Percentiles rank a stretch among this genome's conserved stretches.
Evolutionary conservation across 2,888 invertebrate species (phyloP).

Genomic region (Steromphala cineraria): DNA sequence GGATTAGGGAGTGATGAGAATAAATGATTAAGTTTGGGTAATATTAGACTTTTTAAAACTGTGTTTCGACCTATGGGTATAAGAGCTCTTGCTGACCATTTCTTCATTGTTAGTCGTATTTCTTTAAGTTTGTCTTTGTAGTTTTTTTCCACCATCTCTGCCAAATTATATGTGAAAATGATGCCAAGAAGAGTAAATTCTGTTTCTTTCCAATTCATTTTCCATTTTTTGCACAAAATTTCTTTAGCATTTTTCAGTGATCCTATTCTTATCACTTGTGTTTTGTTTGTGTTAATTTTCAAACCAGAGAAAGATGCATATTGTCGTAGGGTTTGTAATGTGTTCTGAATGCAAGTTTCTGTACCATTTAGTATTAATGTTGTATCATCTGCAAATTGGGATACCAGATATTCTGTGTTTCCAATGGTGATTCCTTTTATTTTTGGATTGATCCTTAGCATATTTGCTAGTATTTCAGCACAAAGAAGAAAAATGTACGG

Average conservation of each 20-base stretch:
- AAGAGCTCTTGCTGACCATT: neutral
- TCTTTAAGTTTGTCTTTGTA: neutral
- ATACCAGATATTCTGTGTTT: neutral
- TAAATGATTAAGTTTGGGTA: too few relatives aligned
- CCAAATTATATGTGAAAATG: neutral
- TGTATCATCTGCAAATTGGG: constrained; percentile 27
- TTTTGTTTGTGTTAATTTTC: neutral
- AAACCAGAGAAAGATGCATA: constrained; percentile 18
- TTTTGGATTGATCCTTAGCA: constrained; percentile 6
- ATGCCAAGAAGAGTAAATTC: neutral
- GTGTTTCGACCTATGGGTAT: neutral
- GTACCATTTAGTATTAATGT: constrained; percentile 20
- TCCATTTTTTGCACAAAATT: neutral
- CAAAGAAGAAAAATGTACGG: neutral
- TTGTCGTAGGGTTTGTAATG: neutral
- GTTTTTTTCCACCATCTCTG: neutral
- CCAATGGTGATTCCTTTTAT: constrained; percentile 17
- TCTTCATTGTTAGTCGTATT: neutral
- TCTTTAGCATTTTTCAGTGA: neutral
- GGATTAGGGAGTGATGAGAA: too few relatives aligned
- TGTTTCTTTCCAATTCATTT: neutral
- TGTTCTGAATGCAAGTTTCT: neutral
- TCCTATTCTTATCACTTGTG: constrained; percentile 5
- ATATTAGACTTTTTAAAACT: too few relatives aligned
- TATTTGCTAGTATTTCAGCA: constrained; percentile 16